Evolutionary conservation across 2,888 invertebrate species (phyloP), one percentile per base, ranked within the genome.

Genomic region (Cryptus viduatorius): DNA sequence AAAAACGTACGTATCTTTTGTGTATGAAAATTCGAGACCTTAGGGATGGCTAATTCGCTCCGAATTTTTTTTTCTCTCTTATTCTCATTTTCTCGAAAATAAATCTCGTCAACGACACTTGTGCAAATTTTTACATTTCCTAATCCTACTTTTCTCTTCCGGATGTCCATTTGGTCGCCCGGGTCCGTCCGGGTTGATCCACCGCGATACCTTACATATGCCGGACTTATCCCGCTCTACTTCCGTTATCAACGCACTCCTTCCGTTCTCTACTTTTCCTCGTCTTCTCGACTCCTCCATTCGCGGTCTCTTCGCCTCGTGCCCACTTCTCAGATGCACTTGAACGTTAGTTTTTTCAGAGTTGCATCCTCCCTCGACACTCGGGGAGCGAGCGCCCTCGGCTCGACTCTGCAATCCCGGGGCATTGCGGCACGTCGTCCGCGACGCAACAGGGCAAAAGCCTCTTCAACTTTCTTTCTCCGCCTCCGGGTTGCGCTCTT

Each of bases 391-490:
- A 14, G 68, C 67, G 61, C 73, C 29, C 67, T 79, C 64, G 16
- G 64, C 53, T 72, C 46, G 44, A 37, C 75, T 68, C 61, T 61
- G 61, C 37, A 68, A 48, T 73, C 44, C 29, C 65, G 5, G 59
- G 29, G 19, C 19, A 37, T 24, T 50, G 53, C 59, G 50, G 64
- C 64, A 31, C 50, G 65, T 31, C 65, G 53, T 31, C 44, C 53
- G 53, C 46, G 46, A 72, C 69, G 65, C 82, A 72, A 67, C 82
- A 82, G 82, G 77, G 65, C 77, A 65, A 5, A 7, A 72, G 77
- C 71, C 71, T 69, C 59, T 84, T 16, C 42, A 77, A 50, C 56
- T 67, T 77, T 61, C 53, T 69, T 44, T 73, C n/a, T 19, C 10
- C 1, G 5, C 48, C 16, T 29, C 50, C 44, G 19, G 24, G 59